Conservation (phyloP, 1,140 invertebrate species). For the Helicoverpa zea region DNA sequence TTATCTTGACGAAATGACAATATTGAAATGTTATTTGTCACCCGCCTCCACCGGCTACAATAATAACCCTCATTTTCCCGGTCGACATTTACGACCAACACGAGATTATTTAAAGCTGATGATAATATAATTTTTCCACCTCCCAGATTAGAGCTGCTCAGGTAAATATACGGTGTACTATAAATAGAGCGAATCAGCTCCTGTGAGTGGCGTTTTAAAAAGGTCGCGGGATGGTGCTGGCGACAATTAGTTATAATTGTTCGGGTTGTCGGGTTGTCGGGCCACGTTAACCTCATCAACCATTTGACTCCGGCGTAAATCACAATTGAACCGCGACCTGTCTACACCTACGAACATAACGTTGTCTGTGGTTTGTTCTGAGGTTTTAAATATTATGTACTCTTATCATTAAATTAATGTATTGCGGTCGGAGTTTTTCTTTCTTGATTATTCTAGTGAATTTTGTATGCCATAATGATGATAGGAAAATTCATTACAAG, state of each 20-base stretch:
- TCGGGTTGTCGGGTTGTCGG: slow-evolving; percentile 18
- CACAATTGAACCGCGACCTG: slow-evolving; percentile 44
- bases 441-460: neutral
- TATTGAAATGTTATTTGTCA: slow-evolving; percentile 2
- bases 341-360: neutral
- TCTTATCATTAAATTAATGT: neutral
- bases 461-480: slow-evolving; percentile 10
- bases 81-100: slow-evolving; percentile 22
- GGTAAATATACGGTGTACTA: slow-evolving; percentile 37
- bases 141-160: slow-evolving; percentile 30
- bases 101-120: slow-evolving; percentile 27
- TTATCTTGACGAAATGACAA: neutral
- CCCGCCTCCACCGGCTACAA: neutral
- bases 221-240: slow-evolving; percentile 35
- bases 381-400: neutral
- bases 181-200: slow-evolving; percentile 42
- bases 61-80: slow-evolving; percentile 20
- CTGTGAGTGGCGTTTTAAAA: slow-evolving; percentile 41
- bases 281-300: slow-evolving; percentile 48
- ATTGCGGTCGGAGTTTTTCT: slow-evolving; percentile 8
- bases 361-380: neutral
- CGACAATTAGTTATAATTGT: slow-evolving; percentile 55
- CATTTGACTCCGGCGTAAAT: slow-evolving; percentile 49
- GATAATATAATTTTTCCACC: slow-evolving; percentile 5
- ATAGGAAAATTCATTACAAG: neutral